These are phyloP conservation scores for Globia sparganii DNA, from an alignment of 2,888 invertebrate species.

Conservation along the genomic window DNA sequence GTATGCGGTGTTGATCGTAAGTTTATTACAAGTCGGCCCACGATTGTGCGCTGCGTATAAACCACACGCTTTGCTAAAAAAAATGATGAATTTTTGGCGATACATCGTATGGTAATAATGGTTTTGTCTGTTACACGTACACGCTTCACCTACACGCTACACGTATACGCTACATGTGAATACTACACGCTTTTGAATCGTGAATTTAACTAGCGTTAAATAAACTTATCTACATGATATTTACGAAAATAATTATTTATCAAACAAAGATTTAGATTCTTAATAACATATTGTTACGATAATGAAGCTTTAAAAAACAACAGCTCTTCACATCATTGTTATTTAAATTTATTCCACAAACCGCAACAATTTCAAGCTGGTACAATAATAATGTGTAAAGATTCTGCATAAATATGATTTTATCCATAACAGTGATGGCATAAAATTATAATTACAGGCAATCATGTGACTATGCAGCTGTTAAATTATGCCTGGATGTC, in stretches of 20 bases:
- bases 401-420: conserved; percentile 36
- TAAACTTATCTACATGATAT: no score
- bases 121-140: not conserved
- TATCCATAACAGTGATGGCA: conserved; percentile 4
- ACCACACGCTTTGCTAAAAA: conserved; percentile 22
- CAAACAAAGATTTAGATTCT: not conserved
- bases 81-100: conserved; percentile 1
- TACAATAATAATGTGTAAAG: conserved; percentile 2
- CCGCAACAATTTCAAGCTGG: conserved; percentile 8
- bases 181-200: no score
- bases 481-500: conserved; percentile 27
- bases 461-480: conserved; percentile 23
- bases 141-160: not conserved
- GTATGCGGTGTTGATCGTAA: conserved; percentile 69
- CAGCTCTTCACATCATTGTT: not conserved
- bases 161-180: not conserved
- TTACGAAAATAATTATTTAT: no score
- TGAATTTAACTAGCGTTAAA: no score
- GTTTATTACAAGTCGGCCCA: conserved; percentile 65
- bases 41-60: conserved; percentile 20
- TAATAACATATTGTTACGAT: not conserved
- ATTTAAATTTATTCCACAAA: conserved; percentile 12
- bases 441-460: conserved; percentile 40
- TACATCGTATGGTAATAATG: not conserved
- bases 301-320: not conserved